Percentiles rank a stretch among this genome's conserved stretches.
These are phyloP conservation scores for Drosophila barbarae DNA, from an alignment of 2,888 invertebrate genomes.

Conservation along the genomic window DNA sequence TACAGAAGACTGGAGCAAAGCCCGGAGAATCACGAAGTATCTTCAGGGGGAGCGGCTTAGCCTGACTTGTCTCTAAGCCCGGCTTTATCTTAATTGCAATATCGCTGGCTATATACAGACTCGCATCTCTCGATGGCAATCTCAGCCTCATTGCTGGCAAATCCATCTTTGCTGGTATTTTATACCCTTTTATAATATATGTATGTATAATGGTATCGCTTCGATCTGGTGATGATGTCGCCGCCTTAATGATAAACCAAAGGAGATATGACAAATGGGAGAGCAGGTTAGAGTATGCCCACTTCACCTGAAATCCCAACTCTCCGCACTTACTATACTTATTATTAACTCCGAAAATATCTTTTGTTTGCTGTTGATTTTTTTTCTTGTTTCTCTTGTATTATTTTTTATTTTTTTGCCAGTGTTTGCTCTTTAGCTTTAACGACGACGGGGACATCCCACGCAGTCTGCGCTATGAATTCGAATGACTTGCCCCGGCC, in stretches of 20 bases:
- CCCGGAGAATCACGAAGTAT: constrained; percentile 9
- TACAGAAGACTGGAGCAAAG: not conserved
- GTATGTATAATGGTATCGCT: constrained; percentile 45
- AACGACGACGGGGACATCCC: constrained; percentile 45
- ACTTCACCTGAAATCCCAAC: constrained; percentile 18
- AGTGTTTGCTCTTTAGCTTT: constrained; percentile 62
- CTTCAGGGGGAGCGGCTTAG: constrained; percentile 21
- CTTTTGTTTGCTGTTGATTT: constrained; percentile 56
- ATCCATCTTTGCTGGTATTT: constrained; percentile 7
- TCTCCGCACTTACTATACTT: constrained; percentile 1
- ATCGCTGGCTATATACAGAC: constrained; percentile 51
- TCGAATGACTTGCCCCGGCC: constrained; percentile 68
- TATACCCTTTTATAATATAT: constrained; percentile 2
- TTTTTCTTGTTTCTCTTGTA: constrained; percentile 7
- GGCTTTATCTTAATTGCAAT: constrained; percentile 72
- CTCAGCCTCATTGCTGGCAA: not conserved
- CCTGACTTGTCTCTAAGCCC: constrained; percentile 12
- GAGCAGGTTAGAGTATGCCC: constrained; percentile 24
- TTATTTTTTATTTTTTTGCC: constrained; percentile 1
- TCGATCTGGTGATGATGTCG: constrained; percentile 5
- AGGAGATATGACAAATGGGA: constrained; percentile 23
- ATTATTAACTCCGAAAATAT: constrained; percentile 30
- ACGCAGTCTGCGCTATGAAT: constrained; percentile 73
- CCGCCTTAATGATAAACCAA: constrained; percentile 18
- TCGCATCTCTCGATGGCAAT: constrained; percentile 63